Base-by-base conservation (phyloP, 1,140 invertebrate species). In the Drosophila athabasca region DNA sequence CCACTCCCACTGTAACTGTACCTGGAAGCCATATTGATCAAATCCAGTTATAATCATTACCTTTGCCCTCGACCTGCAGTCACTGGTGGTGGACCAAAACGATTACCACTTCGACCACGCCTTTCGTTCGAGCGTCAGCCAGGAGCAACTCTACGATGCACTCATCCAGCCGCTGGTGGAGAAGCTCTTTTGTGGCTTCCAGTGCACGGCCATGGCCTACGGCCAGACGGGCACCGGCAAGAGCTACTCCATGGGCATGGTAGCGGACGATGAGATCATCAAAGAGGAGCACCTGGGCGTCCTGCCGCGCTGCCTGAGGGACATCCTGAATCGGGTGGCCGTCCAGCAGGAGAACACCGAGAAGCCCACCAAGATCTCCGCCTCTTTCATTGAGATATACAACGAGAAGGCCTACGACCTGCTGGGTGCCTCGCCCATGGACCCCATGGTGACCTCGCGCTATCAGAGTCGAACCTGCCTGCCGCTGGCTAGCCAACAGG, bases 401-500 rank as follows among this genome's bases (percentile, higher is more conserved):
- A 97, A 96, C 89, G 96, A 97, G 92, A 96, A 96, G 90, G 95
- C 97, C 3, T 93, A 95, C 77, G 97, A 96, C 93, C 91, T 96
- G 22, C 88, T 97, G 22, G 92, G 93, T 15, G 94, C 94, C 64
- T 94, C 95, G 4, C 35, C 35, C 66, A 94, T 94, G 65, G 92
- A 90, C 49, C 92, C 46, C 94, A 95, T 81, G 94, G 96, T 3
- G 96, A 96, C 92, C 95, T 97, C 87, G 91, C 96, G 71, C 94
- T 95, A 67, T 29, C 68, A 66, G 2, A 97, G 93, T 94, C 91
- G 92, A 96, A 7, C 94, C 94, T 45, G 94, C 93, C 39, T 96
- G 95, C 90, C 95, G 96, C 48, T 97, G 0, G 95, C 96, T 77
- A 97, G 95, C 93, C 95, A 96, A 4, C 95, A 96, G 90, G 96